Conservation (phyloP, 2,797 vertebrate genomes). For the Cossypha caffra region DNA sequence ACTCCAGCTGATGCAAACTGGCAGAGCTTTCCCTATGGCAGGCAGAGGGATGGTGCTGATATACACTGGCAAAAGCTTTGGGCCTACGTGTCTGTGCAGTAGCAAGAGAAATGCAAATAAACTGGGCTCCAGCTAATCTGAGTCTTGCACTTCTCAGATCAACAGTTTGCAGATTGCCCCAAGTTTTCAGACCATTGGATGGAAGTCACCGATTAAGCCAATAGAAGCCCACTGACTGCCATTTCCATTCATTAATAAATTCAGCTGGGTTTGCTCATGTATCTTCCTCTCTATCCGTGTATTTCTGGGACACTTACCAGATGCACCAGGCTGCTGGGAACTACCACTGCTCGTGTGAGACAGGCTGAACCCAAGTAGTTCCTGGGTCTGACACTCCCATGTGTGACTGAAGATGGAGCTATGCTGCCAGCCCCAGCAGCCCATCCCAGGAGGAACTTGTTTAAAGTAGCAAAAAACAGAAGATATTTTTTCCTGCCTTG, state of each 20-base stretch:
- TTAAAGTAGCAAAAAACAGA: not conserved
- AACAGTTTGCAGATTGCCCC: not conserved
- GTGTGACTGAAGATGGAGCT: not conserved
- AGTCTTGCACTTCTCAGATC: not conserved
- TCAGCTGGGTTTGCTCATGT: not conserved
- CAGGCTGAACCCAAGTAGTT: not conserved
- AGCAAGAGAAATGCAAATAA: not conserved
- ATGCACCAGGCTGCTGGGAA: not conserved
- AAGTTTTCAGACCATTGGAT: not conserved
- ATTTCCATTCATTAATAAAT: not conserved
- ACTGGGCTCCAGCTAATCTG: not conserved
- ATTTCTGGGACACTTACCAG: not conserved
- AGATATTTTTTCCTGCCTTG: not conserved
- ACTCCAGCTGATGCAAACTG: not conserved
- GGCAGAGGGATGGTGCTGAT: not conserved
- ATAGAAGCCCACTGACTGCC: not conserved
- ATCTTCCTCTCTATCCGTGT: not conserved
- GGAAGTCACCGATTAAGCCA: not conserved
- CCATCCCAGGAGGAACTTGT: not conserved
- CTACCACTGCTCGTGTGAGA: not conserved
- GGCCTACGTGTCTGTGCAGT: not conserved
- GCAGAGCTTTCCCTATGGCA: not conserved
- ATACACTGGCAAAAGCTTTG: not conserved
- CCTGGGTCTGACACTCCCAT: not conserved
- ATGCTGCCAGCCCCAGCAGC: not conserved